Evolutionary conservation across 2,888 invertebrate genomes (phyloP), one percentile per base, ranked within the genome.

Genomic region (Ornithoptera alexandrae): DNA sequence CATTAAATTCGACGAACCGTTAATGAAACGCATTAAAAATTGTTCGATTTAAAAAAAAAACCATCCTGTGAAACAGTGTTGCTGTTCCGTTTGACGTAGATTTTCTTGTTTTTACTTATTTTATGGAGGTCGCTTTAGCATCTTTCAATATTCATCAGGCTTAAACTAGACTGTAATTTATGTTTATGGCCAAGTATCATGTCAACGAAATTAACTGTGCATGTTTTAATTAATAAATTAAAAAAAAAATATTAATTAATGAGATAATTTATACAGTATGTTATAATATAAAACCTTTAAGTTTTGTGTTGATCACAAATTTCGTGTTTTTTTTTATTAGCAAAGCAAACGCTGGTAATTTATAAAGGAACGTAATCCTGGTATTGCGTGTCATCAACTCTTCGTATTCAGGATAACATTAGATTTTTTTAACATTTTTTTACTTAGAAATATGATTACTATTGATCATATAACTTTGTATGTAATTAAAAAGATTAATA

Each of bases 261-360:
- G 60, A 64, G 50, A 20, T 7, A 61, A 70, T 60, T 42, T 64
- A 61, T 67, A 18, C 61, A 20, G 36, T 58, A 42, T 59, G 58
- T 59, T 53, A 59, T 53, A 36, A 24, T 53, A 59, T 53, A 36
- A 24, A 46, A 57, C 22, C 62, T 42, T 56, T 36, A 18, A 7
- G 30, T 56, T 42, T 30, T 15, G 22, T n/a, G 20, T 70, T 63
- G 50, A 17, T 58, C 82, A 74, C 81, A 77, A 77, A 77, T 79
- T 80, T 80, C 83, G 82, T 83, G 79, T 81, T 87, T 89, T 91
- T 88, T 92, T 90, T 89, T 88, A 90, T 90, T 89, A 87, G 89
- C 87, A 84, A 90, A 92, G 90, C 90, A 91, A 88, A 84, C 87
- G 79, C 84, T 79, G 80, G 80, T 77, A 90, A 91, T 91, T 92